These are phyloP conservation scores for Netelia virgata DNA, from an alignment of 2,888 invertebrate genomes.

Conservation along the genomic window DNA sequence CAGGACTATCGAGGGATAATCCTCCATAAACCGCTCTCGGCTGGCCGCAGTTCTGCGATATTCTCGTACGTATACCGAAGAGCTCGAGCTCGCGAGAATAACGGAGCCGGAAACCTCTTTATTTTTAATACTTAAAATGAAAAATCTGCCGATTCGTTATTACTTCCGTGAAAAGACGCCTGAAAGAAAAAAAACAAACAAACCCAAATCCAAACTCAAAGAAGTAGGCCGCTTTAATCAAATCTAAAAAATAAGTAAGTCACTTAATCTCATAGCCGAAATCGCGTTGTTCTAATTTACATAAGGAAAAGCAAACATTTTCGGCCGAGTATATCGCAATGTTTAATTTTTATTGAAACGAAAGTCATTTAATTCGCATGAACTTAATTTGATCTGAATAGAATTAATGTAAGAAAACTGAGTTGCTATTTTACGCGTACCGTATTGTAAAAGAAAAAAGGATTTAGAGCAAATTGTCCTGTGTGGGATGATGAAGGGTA, in stretches of 20 bases:
- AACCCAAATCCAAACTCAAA: slow-evolving; percentile 8
- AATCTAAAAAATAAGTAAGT: neutral
- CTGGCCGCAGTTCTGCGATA: slow-evolving; percentile 14
- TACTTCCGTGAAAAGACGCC: slow-evolving; percentile 3
- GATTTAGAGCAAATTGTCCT: no score
- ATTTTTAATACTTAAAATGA: neutral
- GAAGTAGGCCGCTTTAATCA: neutral
- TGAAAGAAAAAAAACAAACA: slow-evolving; percentile 15
- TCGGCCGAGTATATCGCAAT: no score
- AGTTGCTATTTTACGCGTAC: no score
- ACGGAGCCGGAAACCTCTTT: slow-evolving; percentile 30
- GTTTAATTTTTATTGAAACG: neutral
- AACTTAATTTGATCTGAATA: neutral
- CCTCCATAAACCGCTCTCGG: slow-evolving; percentile 60
- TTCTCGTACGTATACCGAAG: slow-evolving; percentile 23
- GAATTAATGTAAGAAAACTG: neutral
- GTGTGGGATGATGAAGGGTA: no score
- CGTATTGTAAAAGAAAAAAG: no score
- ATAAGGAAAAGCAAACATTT: no score
- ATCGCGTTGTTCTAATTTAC: no score
- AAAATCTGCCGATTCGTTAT: slow-evolving; percentile 38
- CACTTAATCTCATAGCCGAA: no score
- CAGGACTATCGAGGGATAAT: slow-evolving; percentile 65
- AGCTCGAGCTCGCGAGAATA: slow-evolving; percentile 31
- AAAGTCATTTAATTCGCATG: slow-evolving; percentile 6